Percentiles rank a stretch among this genome's conserved stretches.
phyloP scores from a whole-genome alignment of 1,140 invertebrate species.

The Hormaphis cornu region DNA sequence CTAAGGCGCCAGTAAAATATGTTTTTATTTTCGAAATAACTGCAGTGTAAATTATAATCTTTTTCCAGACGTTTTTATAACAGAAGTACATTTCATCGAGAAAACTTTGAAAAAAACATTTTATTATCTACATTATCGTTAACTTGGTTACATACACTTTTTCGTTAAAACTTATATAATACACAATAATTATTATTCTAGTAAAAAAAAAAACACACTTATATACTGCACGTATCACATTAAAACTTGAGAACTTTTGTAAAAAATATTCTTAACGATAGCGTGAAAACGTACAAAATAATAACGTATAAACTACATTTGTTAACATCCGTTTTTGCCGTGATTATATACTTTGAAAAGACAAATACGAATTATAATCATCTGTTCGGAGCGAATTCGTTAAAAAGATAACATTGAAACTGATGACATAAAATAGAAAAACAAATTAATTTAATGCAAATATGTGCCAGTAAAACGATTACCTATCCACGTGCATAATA shows the following conservation, averaged over 20 bases:
- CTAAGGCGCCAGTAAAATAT: neutral
- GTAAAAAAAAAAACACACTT: neutral
- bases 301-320: neutral
- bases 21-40: no score
- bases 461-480: no score
- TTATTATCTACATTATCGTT: neutral
- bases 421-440: no score
- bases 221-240: constrained; percentile 9
- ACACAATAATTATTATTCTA: no score
- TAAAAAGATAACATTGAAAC: no score
- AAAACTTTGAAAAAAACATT: neutral
- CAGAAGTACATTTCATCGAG: neutral
- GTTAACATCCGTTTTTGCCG: neutral
- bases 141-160: neutral
- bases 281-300: neutral
- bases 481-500: no score
- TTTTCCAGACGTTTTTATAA: neutral
- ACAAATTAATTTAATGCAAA: no score
- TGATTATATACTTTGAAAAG: neutral
- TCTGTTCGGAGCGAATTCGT: no score
- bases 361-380: neutral
- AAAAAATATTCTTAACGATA: neutral
- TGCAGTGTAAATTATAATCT: no score
- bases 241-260: neutral
- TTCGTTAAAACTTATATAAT: neutral